Base-by-base conservation (phyloP, 2,113 vertebrate genomes). In the Rhabdornis inornatus region DNA sequence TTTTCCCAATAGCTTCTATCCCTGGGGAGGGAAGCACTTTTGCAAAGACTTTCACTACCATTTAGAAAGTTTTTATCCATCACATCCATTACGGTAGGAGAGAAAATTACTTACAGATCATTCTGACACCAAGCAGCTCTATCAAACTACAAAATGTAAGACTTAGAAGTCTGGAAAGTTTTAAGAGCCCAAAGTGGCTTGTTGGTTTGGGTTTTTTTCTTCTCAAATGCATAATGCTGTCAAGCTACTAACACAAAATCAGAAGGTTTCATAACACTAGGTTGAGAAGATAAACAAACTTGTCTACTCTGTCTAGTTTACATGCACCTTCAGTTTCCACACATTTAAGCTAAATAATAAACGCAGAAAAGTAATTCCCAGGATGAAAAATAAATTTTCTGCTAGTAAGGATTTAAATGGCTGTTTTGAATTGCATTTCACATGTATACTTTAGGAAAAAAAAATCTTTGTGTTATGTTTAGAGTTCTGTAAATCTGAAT, bases 321-420 rank as follows among this genome's bases (percentile, higher is more conserved):
- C 42, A 83, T 24, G 28, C 2, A 11, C 39, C 52, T 87, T 90
- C 74, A 68, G 55, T 80, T 93, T 95, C 59, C 63, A 81, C 39
- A 25, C 15, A 35, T 70, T 77, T 60, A 65, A 87, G 42, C 61
- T 47, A 83, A 87, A 52, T 68, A 94, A 89, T 84, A 87, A 76
- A 89, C 20, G 57, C 69, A 89, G 49, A 15, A 63, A 90, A 64
- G 35, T 59, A 71, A 86, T 71, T 93, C 76, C 65, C 76, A 89
- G 68, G 61, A 44, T 56, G 42, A 86, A 95, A 91, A 95, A 83
- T 44, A 80, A 50, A 19, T 71, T 89, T 90, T 84, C 44, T 84
- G 45, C 81, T 91, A 79, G 72, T 84, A 87, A 91, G 65, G 37
- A 91, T 92, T 92, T 87, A 82, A 95, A 91, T 87, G 37, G 49